Evolutionary conservation across 2,113 vertebrate species (phyloP).

Genomic region (Loxodonta africana): DNA sequence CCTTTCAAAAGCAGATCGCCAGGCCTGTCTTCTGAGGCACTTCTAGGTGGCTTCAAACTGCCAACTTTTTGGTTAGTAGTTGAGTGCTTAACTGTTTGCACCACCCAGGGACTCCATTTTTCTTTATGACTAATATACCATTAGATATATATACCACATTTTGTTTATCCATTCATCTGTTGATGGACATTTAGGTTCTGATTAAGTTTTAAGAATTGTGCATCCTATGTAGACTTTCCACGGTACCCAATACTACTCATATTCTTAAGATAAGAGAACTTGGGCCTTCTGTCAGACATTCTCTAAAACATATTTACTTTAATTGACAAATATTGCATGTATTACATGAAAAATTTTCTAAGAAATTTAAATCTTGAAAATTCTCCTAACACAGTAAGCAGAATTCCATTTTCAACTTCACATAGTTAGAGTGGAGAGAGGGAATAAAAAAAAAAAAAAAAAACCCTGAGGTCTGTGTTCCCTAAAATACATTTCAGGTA

Average conservation of each 20-base stretch:
- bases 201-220: not conserved
- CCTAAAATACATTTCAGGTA: not conserved
- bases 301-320: constrained; percentile 15
- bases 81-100: not conserved
- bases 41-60: not conserved
- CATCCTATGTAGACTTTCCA: not conserved
- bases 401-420: constrained; percentile 29
- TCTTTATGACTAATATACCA: not conserved
- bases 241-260: not conserved
- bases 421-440: not conserved
- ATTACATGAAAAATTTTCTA: constrained; percentile 28
- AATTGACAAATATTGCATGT: not conserved
- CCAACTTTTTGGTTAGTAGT: not conserved
- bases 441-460: not conserved
- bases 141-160: not conserved
- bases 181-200: not conserved
- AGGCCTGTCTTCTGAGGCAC: not conserved
- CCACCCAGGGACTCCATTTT: not conserved
- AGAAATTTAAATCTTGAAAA: constrained; percentile 35
- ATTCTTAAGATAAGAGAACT: constrained; percentile 28
- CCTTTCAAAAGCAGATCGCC: not conserved
- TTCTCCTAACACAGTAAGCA: not conserved
- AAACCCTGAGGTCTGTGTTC: not conserved
- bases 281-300: not conserved
- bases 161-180: not conserved